phyloP scores from a whole-genome alignment of 2,113 vertebrate species.

The Cyprinodon variegatus region DNA sequence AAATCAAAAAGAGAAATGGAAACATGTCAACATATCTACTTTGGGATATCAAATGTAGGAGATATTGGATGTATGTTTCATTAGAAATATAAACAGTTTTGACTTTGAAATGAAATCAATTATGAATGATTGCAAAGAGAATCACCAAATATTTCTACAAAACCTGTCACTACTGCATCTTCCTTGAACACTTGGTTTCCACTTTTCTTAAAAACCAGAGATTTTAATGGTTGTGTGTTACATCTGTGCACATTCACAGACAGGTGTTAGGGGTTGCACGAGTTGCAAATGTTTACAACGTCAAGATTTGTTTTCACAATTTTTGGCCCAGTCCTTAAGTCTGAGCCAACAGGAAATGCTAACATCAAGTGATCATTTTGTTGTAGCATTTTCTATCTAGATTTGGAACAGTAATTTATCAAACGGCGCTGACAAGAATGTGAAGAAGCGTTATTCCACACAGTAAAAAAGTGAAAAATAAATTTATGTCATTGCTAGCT shows the following conservation, averaged over 20 bases:
- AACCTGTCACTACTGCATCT: background rate
- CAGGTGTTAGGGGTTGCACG: constrained; percentile 60
- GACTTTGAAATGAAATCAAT: background rate
- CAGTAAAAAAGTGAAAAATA: constrained; percentile 31
- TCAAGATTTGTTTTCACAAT: constrained; percentile 25
- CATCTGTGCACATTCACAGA: constrained; percentile 50
- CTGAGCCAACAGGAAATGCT: constrained; percentile 32
- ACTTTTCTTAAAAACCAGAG: constrained; percentile 22
- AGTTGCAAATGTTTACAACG: constrained; percentile 43
- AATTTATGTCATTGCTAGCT: constrained; percentile 12
- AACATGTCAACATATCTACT: background rate
- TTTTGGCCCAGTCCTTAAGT: background rate
- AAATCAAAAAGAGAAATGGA: background rate
- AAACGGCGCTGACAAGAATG: constrained; percentile 32
- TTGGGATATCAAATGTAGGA: background rate
- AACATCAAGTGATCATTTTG: constrained; percentile 25
- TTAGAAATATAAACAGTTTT: background rate
- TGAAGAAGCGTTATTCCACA: constrained; percentile 44
- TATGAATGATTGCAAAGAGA: background rate
- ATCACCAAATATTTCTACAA: background rate
- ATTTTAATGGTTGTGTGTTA: constrained; percentile 59
- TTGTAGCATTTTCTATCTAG: constrained; percentile 12
- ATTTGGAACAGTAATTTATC: constrained; percentile 26
- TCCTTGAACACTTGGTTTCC: background rate
- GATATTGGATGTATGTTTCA: background rate